These are phyloP conservation scores for Dipus sagitta DNA, from an alignment of 2,797 vertebrate species.

Conservation along the genomic window DNA sequence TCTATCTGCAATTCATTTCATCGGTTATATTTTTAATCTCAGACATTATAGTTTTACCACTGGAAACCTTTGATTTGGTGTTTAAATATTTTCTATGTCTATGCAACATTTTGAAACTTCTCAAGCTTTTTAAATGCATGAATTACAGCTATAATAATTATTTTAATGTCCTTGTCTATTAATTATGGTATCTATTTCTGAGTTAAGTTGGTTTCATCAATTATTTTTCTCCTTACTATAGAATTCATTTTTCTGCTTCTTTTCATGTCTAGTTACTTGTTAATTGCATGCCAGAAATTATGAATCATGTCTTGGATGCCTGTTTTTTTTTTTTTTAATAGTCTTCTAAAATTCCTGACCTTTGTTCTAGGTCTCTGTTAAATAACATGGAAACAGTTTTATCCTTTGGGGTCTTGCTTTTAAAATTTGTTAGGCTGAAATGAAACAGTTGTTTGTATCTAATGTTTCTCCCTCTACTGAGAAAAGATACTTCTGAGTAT, in stretches of 20 bases:
- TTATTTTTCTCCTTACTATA: conserved; percentile 63
- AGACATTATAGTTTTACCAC: neutral
- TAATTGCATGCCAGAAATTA: conserved; percentile 48
- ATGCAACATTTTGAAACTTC: conserved; percentile 19
- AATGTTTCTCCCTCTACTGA: conserved; percentile 23
- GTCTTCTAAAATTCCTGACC: conserved; percentile 53
- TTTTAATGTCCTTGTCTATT: conserved; percentile 30
- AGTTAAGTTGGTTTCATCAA: conserved; percentile 17
- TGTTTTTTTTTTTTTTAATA: conserved; percentile 53
- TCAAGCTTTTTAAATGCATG: conserved; percentile 8
- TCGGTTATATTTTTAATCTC: conserved; percentile 41
- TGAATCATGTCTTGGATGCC: conserved; percentile 20
- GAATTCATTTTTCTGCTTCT: conserved; percentile 52
- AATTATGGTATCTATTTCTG: conserved; percentile 56
- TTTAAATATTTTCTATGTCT: neutral
- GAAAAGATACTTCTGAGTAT: conserved; percentile 1
- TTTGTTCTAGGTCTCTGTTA: conserved; percentile 61
- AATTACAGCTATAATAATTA: neutral
- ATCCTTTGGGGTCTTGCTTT: conserved; percentile 57
- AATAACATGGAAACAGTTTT: conserved; percentile 57
- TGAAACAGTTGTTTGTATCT: conserved; percentile 9
- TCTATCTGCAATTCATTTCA: conserved; percentile 40
- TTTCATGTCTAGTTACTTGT: conserved; percentile 48
- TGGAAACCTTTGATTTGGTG: conserved; percentile 20
- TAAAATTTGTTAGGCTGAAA: conserved; percentile 52